These are phyloP conservation scores for Mesoligia furuncula DNA, from an alignment of 2,888 invertebrate species.

Conservation along the genomic window DNA sequence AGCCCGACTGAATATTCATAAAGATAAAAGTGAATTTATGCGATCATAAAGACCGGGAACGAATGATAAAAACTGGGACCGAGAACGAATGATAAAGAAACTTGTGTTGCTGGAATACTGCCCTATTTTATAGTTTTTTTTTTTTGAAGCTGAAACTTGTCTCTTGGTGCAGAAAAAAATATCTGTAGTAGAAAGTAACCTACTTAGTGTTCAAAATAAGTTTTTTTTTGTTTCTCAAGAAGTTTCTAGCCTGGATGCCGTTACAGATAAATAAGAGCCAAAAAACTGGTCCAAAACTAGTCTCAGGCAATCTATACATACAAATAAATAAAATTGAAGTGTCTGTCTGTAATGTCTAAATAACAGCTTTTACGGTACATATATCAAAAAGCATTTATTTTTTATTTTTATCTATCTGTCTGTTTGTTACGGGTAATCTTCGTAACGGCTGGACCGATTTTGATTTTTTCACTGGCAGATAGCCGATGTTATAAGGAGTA, in stretches of 20 bases:
- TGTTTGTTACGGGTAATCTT: too few relatives aligned
- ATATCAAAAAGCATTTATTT: too few relatives aligned
- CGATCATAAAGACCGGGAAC: constrained; percentile 78
- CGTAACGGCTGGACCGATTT: too few relatives aligned
- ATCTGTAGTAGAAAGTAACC: not conserved
- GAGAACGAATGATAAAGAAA: constrained; percentile 78
- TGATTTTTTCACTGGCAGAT: too few relatives aligned
- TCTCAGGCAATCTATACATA: not conserved
- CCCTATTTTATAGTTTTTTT: constrained; percentile 55
- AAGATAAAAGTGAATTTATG: constrained; percentile 86
- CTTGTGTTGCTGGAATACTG: constrained; percentile 71
- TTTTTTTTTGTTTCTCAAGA: not conserved
- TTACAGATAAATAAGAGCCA: not conserved
- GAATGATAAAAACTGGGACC: constrained; percentile 76
- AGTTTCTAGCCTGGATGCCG: not conserved
- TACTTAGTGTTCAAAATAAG: not conserved
- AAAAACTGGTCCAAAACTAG: too few relatives aligned
- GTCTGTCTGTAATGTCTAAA: too few relatives aligned
- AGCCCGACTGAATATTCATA: constrained; percentile 84
- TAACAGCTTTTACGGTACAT: too few relatives aligned
- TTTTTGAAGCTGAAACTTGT: constrained; percentile 5
- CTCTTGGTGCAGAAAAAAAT: not conserved
- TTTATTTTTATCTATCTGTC: too few relatives aligned
- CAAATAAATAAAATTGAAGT: too few relatives aligned
- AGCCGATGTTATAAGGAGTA: too few relatives aligned